phyloP scores from a whole-genome alignment of 2,113 vertebrate species.

The Callaeas wilsoni region DNA sequence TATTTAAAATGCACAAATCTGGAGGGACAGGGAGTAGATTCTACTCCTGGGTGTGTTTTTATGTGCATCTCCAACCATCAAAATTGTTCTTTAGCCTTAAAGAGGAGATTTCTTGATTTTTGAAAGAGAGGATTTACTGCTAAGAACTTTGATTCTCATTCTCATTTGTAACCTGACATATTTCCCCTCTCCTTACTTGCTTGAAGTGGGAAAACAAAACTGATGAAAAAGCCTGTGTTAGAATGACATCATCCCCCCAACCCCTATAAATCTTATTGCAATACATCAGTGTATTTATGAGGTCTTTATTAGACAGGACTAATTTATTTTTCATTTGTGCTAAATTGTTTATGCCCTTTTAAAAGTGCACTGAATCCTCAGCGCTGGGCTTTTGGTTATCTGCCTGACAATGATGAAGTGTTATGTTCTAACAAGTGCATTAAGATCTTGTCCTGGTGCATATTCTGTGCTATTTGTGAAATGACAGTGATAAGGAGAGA shows the following conservation, averaged over 20 bases:
- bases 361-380: slow-evolving; percentile 18
- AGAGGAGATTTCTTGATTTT: background rate
- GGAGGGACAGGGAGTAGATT: background rate
- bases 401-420: slow-evolving; percentile 35
- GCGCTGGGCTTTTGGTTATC: slow-evolving; percentile 9
- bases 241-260: background rate
- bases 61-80: background rate
- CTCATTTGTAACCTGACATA: background rate
- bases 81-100: background rate
- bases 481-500: slow-evolving; percentile 40
- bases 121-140: background rate
- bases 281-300: slow-evolving; percentile 46
- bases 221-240: background rate
- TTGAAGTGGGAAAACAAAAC: background rate
- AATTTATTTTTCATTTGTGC: slow-evolving; percentile 58
- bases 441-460: slow-evolving; percentile 47
- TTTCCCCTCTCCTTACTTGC: background rate
- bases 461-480: slow-evolving; percentile 55
- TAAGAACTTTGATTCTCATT: background rate
- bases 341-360: slow-evolving; percentile 48
- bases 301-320: slow-evolving; percentile 45
- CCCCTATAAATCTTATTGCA: background rate
- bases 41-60: background rate
- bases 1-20: slow-evolving; percentile 32
- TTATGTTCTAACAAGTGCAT: slow-evolving; percentile 12